Evolutionary conservation across 1,140 invertebrate species (phyloP), one percentile per base, ranked within the genome.

Genomic region (Drosophila sturtevanti): DNA sequence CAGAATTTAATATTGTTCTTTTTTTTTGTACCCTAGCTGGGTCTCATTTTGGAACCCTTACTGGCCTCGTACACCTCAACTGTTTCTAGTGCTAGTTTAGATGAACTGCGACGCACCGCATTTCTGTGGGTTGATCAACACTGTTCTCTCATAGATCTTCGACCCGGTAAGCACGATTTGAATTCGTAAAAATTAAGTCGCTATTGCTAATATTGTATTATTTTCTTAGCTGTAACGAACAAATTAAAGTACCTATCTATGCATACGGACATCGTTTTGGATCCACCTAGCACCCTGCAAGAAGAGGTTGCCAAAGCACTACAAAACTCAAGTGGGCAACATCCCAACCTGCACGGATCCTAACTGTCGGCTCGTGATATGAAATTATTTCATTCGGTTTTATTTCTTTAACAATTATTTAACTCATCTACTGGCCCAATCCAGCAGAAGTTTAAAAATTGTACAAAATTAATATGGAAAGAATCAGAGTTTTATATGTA

Each of bases 121-220:
- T 94, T 98, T 77, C 93, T 96, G 31, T 99, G 98, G 98, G 95
- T 98, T 34, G 98, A 99, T 91, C 97, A 99, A 90, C 97, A 98
- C 92, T 99, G 98, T 93, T 98, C 97, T 10, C 94, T 99, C 65
- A 95, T 97, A 71, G 95, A 97, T 93, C 95, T 99, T 90, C 95
- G 98, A 90, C 97, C 97, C 92, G 96, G 98, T 98, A 94, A 92
- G 79, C 31, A 7, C 21, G 1, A 5, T 18, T 12, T 5, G n/a
- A 2, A 0, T 6, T 16, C 1, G 7, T 14, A 1, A 3, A 21
- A 1, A 38, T 9, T 1, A 7, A 27, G 11, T 7, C 1, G 1
- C 7, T 0, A 0, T 9, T 48, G 6, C 24, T 44, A 41, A n/a
- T 14, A 37, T 4, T 14, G 0, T 62, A 41, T 9, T 16, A 63